These are phyloP conservation scores for Cantharis rufa DNA, from an alignment of 2,888 invertebrate species.

Conservation along the genomic window DNA sequence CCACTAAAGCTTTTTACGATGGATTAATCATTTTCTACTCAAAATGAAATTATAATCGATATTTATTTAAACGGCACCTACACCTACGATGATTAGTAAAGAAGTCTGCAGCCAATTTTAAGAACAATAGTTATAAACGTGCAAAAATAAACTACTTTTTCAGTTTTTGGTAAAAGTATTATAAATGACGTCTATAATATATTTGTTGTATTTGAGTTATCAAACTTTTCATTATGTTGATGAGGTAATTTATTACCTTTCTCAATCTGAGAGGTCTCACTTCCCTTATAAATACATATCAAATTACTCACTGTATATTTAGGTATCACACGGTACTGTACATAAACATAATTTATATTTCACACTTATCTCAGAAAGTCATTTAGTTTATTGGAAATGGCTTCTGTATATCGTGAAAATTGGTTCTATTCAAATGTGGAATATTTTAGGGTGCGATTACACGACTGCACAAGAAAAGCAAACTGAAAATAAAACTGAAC, in stretches of 20 bases:
- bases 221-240: not conserved
- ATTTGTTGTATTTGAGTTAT: not conserved
- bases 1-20: not conserved
- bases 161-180: too few relatives aligned
- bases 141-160: not conserved
- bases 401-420: not conserved
- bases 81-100: not conserved
- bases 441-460: not conserved
- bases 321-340: not conserved
- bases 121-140: not conserved
- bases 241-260: not conserved
- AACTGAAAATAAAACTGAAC: not conserved
- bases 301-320: not conserved
- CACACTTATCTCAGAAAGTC: not conserved
- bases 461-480: not conserved
- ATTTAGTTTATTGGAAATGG: not conserved
- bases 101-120: not conserved
- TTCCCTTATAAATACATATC: not conserved
- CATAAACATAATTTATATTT: not conserved
- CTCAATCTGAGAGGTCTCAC: not conserved
- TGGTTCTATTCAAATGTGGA: not conserved
- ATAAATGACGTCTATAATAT: too few relatives aligned
- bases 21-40: not conserved
- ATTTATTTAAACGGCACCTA: not conserved
- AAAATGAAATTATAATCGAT: not conserved